Conservation (phyloP, 2,888 invertebrate species). For the Lasioglossum morio region DNA sequence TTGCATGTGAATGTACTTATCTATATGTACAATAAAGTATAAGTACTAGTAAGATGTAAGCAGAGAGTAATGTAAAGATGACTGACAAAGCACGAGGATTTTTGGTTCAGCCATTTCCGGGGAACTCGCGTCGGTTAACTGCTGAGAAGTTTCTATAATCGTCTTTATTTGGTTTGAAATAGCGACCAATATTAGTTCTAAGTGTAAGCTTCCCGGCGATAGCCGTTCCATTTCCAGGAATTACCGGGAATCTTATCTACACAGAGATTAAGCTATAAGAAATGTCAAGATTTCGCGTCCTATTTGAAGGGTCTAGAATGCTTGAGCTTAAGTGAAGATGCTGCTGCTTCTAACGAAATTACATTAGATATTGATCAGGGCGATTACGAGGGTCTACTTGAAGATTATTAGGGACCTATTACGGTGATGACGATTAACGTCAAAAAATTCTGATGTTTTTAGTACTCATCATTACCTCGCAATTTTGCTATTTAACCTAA, state of each 20-base stretch:
- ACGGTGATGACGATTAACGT: not conserved
- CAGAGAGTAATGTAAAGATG: too few relatives aligned
- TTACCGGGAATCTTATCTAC: not conserved
- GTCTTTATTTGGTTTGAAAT: not conserved
- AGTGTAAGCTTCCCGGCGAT: not conserved
- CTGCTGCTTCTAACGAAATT: not conserved
- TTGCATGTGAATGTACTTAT: too few relatives aligned
- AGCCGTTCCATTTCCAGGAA: not conserved
- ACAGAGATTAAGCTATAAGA: not conserved
- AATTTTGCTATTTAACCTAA: not conserved
- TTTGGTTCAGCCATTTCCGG: too few relatives aligned
- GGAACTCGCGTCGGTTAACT: not conserved
- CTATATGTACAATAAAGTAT: too few relatives aligned
- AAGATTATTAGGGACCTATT: not conserved
- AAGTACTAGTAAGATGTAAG: too few relatives aligned
- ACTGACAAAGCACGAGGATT: too few relatives aligned
- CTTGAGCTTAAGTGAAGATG: not conserved
- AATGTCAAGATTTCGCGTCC: not conserved
- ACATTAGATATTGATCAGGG: slow-evolving; percentile 2
- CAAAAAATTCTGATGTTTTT: not conserved
- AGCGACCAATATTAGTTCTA: not conserved
- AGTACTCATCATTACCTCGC: not conserved
- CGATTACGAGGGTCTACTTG: not conserved
- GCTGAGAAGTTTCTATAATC: not conserved
- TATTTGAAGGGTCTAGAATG: not conserved